Base-by-base conservation (phyloP, 2,888 invertebrate species). In the Eretmocerus hayati region DNA sequence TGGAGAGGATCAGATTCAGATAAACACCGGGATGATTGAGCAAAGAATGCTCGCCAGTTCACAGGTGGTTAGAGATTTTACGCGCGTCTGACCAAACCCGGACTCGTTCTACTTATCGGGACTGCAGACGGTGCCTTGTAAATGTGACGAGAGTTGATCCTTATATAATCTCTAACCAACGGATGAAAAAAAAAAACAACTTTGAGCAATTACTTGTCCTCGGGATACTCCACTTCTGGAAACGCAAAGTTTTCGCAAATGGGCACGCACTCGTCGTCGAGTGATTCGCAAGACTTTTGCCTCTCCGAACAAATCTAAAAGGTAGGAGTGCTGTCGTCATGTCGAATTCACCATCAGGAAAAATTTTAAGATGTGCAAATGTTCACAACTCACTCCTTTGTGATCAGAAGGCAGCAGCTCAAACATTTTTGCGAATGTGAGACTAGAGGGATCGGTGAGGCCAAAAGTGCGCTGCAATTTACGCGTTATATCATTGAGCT, bases 401-500 rank as follows among this genome's bases (percentile, higher is more conserved):
- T 60, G 58, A 1, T 62, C 58, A 45, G 58, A 59, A 4, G 62
- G 60, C 38, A 62, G 45, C 57, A 62, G 60, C 5, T 60, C 61
- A 33, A 65, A 62, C 59, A 62, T 60, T 43, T 59, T 61, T 2
- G 62, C 59, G 16, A 66, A 64, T 0, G 59, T 66, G 45, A 40
- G 59, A 52, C 54, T 65, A 49, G 70, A 67, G 19, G 67, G 63
- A 51, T 72, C 69, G n/a, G 67, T 20, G 21, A 67, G 66, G 0
- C 74, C 76, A 13, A 81, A 74, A 15, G 81, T 62, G 46, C 72
- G 71, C 63, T 81, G 80, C 32, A 83, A 72, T 37, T 72, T 74
- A 58, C 73, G 75, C 0, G 82, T 83, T 51, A 81, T 77, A 16
- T 74, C 71, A 55, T 83, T 82, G 52, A 83, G 79, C 33, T 81